Conservation (phyloP, 2,797 vertebrate species). For the Borostomias antarcticus region DNA sequence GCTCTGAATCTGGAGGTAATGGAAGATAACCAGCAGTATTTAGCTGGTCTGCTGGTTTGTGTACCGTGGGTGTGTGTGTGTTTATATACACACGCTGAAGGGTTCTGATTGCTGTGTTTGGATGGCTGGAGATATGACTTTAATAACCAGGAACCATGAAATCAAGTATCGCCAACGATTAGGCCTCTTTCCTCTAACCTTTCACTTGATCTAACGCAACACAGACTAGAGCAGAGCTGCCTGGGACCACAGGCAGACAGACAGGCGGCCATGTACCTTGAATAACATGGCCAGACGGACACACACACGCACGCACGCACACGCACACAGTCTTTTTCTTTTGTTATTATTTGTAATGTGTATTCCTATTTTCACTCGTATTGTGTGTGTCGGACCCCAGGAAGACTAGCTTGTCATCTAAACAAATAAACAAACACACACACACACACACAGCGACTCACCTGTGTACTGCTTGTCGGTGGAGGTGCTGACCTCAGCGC, state of each 20-base stretch:
- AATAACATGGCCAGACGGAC: too few relatives aligned
- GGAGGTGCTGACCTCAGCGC: conserved; percentile 90
- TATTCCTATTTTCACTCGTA: too few relatives aligned
- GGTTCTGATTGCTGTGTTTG: conserved; percentile 38
- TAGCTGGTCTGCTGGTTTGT: conserved; percentile 8
- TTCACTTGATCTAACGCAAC: too few relatives aligned
- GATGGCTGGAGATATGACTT: conserved; percentile 50
- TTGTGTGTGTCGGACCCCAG: neutral
- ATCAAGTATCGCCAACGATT: conserved; percentile 43
- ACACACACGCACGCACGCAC: too few relatives aligned
- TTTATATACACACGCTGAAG: conserved; percentile 31
- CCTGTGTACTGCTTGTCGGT: conserved; percentile 91
- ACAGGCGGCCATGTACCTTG: too few relatives aligned
- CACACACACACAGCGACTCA: conserved; percentile 40
- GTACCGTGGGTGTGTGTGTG: conserved; percentile 25
- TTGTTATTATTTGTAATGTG: too few relatives aligned
- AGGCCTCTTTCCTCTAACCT: conserved; percentile 38
- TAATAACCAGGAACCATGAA: conserved; percentile 48
- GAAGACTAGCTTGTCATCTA: too few relatives aligned
- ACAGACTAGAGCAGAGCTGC: too few relatives aligned
- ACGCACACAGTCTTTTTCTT: too few relatives aligned
- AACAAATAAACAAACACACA: neutral
- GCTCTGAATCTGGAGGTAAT: conserved; percentile 46
- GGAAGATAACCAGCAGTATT: conserved; percentile 47
- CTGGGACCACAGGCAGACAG: conserved; percentile 3